Percentiles rank a stretch among this genome's conserved stretches.
Evolutionary conservation across 2,797 vertebrate genomes (phyloP).

Genomic region (Hemitrygon akajei): DNA sequence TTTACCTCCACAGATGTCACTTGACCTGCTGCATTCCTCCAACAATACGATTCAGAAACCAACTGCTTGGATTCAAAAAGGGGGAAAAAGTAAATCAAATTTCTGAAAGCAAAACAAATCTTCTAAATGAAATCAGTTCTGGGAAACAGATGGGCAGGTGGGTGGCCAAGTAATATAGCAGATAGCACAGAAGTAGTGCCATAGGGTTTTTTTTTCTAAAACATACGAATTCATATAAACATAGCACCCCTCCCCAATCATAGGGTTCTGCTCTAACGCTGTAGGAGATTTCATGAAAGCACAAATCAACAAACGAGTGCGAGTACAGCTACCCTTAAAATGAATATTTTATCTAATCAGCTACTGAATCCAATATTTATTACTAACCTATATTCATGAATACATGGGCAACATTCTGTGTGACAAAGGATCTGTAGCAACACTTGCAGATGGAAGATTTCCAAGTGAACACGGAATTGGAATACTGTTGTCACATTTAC

Average conservation of each 20-base stretch:
- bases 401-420: neutral
- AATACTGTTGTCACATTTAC: no score
- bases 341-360: neutral
- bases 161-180: neutral
- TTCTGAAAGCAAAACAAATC: neutral
- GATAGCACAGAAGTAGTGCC: neutral
- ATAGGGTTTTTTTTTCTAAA: neutral
- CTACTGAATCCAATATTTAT: neutral
- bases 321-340: neutral
- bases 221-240: no score
- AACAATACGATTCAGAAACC: neutral
- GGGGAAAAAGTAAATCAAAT: neutral
- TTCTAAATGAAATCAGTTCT: neutral
- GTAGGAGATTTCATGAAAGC: neutral
- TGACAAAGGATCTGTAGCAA: neutral
- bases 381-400: neutral
- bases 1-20: no score
- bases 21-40: no score
- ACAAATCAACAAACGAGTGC: neutral
- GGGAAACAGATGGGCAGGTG: neutral
- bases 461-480: neutral
- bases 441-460: neutral
- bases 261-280: neutral
- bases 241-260: neutral
- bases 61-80: neutral